Percentiles rank a stretch among this genome's conserved stretches.
Evolutionary conservation across 2,888 invertebrate genomes (phyloP).

Genomic region (Meiosimyza decipiens): DNA sequence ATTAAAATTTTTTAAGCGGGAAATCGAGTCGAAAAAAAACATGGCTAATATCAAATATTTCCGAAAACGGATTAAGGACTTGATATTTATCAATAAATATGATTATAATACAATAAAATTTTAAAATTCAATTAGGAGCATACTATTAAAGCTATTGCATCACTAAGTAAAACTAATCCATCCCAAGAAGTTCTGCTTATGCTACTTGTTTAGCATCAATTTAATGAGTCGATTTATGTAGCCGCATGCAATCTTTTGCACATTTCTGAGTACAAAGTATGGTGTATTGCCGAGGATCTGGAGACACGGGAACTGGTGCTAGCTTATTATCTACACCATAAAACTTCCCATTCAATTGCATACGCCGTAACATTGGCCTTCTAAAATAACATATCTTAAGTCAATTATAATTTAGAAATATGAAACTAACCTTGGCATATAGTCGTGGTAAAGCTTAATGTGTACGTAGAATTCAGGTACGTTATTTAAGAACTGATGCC

Average conservation of each 20-base stretch:
- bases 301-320: constrained; percentile 52
- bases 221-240: too few species aligned
- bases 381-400: constrained; percentile 37
- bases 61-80: too few species aligned
- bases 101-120: too few species aligned
- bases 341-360: constrained; percentile 54
- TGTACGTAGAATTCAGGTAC: constrained; percentile 40
- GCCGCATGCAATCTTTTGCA: background rate
- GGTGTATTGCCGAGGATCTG: constrained; percentile 43
- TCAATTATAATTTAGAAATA: constrained; percentile 14
- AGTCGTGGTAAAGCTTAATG: constrained; percentile 42
- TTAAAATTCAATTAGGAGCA: too few species aligned
- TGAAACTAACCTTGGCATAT: constrained; percentile 6
- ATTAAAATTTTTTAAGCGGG: too few species aligned
- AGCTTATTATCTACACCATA: constrained; percentile 55
- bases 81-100: too few species aligned
- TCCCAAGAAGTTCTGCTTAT: too few species aligned
- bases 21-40: too few species aligned
- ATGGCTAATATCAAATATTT: too few species aligned
- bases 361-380: constrained; percentile 47
- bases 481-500: constrained; percentile 44
- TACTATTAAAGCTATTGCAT: too few species aligned
- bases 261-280: background rate
- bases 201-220: too few species aligned
- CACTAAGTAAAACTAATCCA: too few species aligned